phyloP scores from a whole-genome alignment of 64 coral and sea anemone genomes.

The Trachythela sp. region DNA sequence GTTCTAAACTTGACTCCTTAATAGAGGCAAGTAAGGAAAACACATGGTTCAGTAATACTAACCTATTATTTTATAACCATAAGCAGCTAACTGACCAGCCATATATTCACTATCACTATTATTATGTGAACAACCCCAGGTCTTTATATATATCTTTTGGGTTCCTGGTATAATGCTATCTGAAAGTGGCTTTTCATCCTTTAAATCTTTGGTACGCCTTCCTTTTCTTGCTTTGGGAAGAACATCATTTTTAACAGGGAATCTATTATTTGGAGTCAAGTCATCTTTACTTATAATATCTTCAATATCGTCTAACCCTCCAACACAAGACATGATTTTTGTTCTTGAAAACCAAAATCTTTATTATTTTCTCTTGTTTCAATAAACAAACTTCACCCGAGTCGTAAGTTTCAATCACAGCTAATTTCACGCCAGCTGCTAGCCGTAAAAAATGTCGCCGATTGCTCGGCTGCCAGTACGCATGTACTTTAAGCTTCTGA shows the following conservation, averaged over 20 bases:
- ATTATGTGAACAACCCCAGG: conserved; percentile 97
- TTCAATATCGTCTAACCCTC: conserved; percentile 78
- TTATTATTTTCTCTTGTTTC: neutral
- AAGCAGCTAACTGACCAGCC: conserved; percentile 91
- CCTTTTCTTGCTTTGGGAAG: conserved; percentile 62
- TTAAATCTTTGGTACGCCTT: neutral
- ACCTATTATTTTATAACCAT: conserved; percentile 97
- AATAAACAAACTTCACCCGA: no score
- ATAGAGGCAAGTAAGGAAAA: no score
- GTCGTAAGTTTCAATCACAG: no score
- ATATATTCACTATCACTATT: conserved; percentile 99
- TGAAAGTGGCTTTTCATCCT: conserved; percentile 50
- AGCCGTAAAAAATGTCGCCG: no score
- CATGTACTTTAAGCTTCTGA: no score
- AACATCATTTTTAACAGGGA: conserved; percentile 48
- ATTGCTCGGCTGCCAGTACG: no score
- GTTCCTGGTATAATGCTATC: conserved; percentile 95
- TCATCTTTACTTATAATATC: conserved; percentile 83
- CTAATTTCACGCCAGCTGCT: no score
- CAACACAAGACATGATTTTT: conserved; percentile 69
- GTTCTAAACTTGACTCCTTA: no score
- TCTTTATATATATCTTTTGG: conserved; percentile 80
- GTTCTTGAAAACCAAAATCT: neutral
- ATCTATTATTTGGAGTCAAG: conserved; percentile 62
- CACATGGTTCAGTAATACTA: no score